Base-by-base conservation (phyloP, 1,140 invertebrate genomes). In the Zaprionus africanus region DNA sequence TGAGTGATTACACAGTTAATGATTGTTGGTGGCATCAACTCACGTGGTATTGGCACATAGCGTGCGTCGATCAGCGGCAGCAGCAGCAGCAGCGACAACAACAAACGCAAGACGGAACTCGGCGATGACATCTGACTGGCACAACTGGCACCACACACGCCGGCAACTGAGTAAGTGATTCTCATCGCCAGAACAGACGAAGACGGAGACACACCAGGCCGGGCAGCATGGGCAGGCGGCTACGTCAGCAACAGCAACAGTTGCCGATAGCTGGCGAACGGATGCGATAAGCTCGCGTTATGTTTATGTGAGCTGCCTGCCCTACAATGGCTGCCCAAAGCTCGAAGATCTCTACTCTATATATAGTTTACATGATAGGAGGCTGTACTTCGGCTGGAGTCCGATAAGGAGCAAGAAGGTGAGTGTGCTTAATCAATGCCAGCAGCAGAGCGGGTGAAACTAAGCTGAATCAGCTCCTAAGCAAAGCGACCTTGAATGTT, bases 151-250 rank as follows among this genome's bases (percentile, higher is more conserved):
- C 56, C 24, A 64, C 61, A 76, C 74, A 43, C 58, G 57, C 73
- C 41, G 66, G 63, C 75, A 85, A 86, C 78, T 79, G 76, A 85
- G 72, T 79, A 65, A 76, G 78, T 65, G 58, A 70, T 22, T 57
- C 66, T 61, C 56, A 28, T 49, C 19, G 15, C 24, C 19, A n/a
- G 19, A 57, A 46, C 49, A 36, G 46, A 74, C 36, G 41, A 13
- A 66, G 38, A 54, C 49, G 38, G 38, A 60, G 38, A 26, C 9
- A 11, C 31, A 34, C 31, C 31, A 34, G 31, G 9, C 31, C 9
- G 31, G 43, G 17, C 49, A 28, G 17, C 49, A 28, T 31, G 43
- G 19, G 38, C 38, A 9, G 34, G 34, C 53, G 54, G 41, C 54
- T 31, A 22, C 53, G 24, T 41, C 43, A 51, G n/a, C 31, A 17